phyloP scores from a whole-genome alignment of 2,113 vertebrate genomes.

The Siphamia tubifer region DNA sequence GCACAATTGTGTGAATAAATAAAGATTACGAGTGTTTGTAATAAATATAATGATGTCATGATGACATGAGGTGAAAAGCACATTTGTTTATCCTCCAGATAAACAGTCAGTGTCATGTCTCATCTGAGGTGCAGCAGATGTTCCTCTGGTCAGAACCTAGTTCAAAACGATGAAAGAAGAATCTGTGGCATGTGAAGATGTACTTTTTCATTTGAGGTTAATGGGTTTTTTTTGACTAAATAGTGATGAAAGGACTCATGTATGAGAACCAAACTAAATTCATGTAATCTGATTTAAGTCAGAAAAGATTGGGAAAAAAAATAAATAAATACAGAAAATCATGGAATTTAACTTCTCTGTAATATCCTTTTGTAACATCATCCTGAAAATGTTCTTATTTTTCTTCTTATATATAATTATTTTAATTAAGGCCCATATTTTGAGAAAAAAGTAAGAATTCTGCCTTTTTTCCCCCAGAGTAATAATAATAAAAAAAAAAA shows the following conservation, averaged over 20 bases:
- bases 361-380: no score
- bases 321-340: no score
- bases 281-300: no score
- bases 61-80: neutral
- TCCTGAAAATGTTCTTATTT: no score
- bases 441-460: no score
- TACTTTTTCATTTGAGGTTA: neutral
- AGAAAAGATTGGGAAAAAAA: no score
- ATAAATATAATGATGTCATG: conserved; percentile 21
- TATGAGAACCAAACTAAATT: neutral
- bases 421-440: no score
- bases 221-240: neutral
- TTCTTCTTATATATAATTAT: no score
- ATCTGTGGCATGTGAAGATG: neutral
- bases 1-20: neutral
- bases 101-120: conserved; percentile 37
- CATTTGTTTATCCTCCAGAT: conserved; percentile 40
- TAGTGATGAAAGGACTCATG: neutral
- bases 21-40: conserved; percentile 30
- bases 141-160: conserved; percentile 11
- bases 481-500: no score
- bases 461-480: no score
- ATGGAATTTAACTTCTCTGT: no score
- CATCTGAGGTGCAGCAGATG: conserved; percentile 8
- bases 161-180: conserved; percentile 11